Conservation (phyloP, 1,140 invertebrate genomes). For the Drosophila sechellia region DNA sequence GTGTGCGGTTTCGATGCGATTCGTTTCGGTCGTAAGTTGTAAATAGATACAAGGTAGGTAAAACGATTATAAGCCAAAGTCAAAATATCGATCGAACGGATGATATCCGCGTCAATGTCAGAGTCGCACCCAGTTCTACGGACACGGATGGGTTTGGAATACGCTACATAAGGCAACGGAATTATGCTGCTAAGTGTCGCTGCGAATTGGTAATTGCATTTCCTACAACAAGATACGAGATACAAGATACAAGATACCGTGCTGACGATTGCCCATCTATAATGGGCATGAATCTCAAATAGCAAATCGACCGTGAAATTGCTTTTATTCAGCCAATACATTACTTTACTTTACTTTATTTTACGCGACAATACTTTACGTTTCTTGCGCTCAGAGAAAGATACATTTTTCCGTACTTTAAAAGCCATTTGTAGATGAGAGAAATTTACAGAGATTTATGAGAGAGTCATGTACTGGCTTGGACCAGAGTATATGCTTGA, state of each 20-base stretch:
- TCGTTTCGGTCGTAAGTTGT: constrained; percentile 25
- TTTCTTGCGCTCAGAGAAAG: constrained; percentile 31
- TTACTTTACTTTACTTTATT: constrained; percentile 38
- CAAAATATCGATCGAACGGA: constrained; percentile 31
- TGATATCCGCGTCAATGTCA: constrained; percentile 44
- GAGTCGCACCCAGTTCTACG: constrained; percentile 34
- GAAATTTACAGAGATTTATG: constrained; percentile 49
- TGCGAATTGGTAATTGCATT: constrained; percentile 69
- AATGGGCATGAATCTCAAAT: constrained; percentile 42
- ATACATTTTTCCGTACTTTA: constrained; percentile 27
- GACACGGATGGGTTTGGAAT: constrained; percentile 21
- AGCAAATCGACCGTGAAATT: constrained; percentile 81
- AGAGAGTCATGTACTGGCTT: constrained; percentile 19
- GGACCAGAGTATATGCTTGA: not conserved
- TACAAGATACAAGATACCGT: constrained; percentile 59
- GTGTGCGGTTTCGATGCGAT: constrained; percentile 12
- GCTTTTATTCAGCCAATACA: constrained; percentile 51
- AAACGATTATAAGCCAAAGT: constrained; percentile 58
- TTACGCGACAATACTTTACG: constrained; percentile 53
- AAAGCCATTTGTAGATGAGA: constrained; percentile 60
- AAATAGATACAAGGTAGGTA: constrained; percentile 70
- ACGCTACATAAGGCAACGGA: constrained; percentile 60
- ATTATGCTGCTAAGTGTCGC: constrained; percentile 66
- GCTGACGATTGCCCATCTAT: constrained; percentile 45
- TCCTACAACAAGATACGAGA: constrained; percentile 60